Evolutionary conservation across 2,113 vertebrate genomes (phyloP), one percentile per base, ranked within the genome.

Genomic region (Nannospalax galili): DNA sequence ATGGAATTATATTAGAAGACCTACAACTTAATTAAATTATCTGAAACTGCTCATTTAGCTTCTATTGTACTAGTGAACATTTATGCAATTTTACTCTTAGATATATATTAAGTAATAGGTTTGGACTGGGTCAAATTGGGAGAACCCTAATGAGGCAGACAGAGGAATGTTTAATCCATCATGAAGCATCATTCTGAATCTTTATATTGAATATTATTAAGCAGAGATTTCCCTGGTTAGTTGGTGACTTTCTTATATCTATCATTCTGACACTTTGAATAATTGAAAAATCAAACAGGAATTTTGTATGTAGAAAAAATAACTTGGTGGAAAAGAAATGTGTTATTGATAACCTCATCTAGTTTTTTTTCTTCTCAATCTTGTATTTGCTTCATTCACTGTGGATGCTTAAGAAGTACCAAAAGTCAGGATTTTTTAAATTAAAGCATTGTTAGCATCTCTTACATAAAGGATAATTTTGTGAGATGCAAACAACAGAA

Each of bases 21-120:
- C 97, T 98, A 97, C 95, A 98, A 98, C 97, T 98, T 98, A 98
- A 99, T 99, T 98, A 98, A 98, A 98, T 98, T 98, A 98, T 97
- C 96, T 96, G 96, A 98, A 98, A 97, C 97, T 97, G 95, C 97
- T 98, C 97, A 97, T 98, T 98, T 98, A 98, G 97, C 93, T 95
- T 97, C 94, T 97, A 81, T 98, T 98, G 95, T 94, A 97, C 91
- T 92, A 94, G 96, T 97, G 97, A 97, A 97, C 97, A 95, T 93
- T 69, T 97, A 92, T 95, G 90, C 95, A 95, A 92, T 96, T 97
- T 96, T 98, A 97, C 97, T 98, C 93, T 97, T 97, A 94, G 91
- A 97, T 37, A 17, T 88, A 64, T 92, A 96, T 72, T 91, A 98
- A 91, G 95, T 97, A 97, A 93, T 96, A 97, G 79, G 65, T 96